Evolutionary conservation across 2,113 vertebrate species (phyloP).

Genomic region (Calcarius ornatus): DNA sequence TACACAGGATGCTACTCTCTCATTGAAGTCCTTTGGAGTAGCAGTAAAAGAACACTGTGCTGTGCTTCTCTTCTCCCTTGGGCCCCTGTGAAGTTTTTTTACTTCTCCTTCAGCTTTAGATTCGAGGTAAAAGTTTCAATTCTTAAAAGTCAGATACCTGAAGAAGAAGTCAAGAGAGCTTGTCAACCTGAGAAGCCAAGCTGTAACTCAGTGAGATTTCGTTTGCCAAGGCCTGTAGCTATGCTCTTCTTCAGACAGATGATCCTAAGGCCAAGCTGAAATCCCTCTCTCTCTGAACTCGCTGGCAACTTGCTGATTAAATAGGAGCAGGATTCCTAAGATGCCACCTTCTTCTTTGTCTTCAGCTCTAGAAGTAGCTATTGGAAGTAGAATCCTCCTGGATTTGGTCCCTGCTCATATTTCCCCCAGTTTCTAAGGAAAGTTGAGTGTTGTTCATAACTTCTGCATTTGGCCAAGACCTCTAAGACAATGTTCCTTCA

Average conservation of each 20-base stretch:
- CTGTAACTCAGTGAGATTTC: neutral
- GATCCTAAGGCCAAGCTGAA: neutral
- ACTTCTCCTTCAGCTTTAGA: neutral
- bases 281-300: neutral
- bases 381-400: neutral
- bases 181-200: neutral
- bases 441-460: neutral
- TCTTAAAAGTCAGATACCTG: neutral
- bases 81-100: neutral
- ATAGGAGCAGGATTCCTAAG: neutral
- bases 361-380: neutral
- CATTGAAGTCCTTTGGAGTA: neutral
- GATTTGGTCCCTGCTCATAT: neutral
- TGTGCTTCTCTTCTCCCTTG: neutral
- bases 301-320: neutral
- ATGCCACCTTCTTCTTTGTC: neutral
- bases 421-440: neutral
- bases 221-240: neutral
- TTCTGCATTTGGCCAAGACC: neutral
- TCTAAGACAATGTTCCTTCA: neutral
- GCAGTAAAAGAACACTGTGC: neutral
- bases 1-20: neutral
- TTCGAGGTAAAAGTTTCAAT: neutral
- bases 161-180: neutral
- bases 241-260: neutral